Percentiles rank a stretch among this genome's conserved stretches.
Conservation (phyloP, 1,140 invertebrate species). For the Drosophila ananassae region DNA sequence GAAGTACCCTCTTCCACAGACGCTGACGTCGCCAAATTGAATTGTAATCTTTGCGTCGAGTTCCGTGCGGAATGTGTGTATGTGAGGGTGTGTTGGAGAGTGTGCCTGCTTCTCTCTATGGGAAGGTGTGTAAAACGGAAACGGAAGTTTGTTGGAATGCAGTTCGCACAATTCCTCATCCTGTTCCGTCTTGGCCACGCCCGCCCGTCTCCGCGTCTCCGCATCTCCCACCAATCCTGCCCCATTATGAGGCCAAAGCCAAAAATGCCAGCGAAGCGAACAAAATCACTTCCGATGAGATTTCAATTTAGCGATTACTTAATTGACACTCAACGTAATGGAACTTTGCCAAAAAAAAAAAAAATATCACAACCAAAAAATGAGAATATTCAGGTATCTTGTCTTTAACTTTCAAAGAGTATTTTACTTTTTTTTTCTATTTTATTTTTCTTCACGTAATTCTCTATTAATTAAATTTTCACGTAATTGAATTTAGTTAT, state of each 20-base stretch:
- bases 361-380: neutral
- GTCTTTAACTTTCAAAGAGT: slow-evolving; percentile 22
- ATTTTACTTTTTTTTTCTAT: neutral
- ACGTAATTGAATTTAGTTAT: slow-evolving; percentile 23
- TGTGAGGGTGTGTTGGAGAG: slow-evolving; percentile 2
- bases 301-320: slow-evolving; percentile 80
- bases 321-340: slow-evolving; percentile 80
- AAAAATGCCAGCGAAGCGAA: slow-evolving; percentile 61
- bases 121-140: slow-evolving; percentile 57
- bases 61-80: neutral
- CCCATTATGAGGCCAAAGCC: slow-evolving; percentile 52
- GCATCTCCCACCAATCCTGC: slow-evolving; percentile 12
- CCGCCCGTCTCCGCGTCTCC: too few species aligned
- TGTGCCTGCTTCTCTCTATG: neutral
- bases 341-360: slow-evolving; percentile 50
- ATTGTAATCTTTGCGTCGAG: slow-evolving; percentile 50
- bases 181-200: slow-evolving; percentile 6
- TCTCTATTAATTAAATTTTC: slow-evolving; percentile 46
- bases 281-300: slow-evolving; percentile 81
- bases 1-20: slow-evolving; percentile 23
- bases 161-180: slow-evolving; percentile 43
- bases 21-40: slow-evolving; percentile 66
- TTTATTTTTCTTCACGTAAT: slow-evolving; percentile 7
- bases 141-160: slow-evolving; percentile 78
- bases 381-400: slow-evolving; percentile 24